Evolutionary conservation across 2,888 invertebrate species (phyloP).

Genomic region (Crocallis elinguaria): DNA sequence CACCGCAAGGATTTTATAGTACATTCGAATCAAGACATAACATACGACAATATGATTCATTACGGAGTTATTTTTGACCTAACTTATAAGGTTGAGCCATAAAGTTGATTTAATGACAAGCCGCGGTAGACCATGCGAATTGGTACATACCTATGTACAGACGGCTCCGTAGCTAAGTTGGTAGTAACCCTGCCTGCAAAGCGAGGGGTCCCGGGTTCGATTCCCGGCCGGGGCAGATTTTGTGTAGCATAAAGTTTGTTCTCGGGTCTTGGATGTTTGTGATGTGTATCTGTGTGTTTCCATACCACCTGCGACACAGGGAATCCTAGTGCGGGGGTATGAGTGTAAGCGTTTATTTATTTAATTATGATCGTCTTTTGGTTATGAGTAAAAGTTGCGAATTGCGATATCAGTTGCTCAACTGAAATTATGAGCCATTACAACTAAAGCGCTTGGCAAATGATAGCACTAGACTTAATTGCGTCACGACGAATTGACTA

Average conservation of each 20-base stretch:
- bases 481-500: no score
- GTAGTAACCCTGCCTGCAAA: no score
- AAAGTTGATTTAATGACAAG: slow-evolving; percentile 11
- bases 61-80: slow-evolving; percentile 14
- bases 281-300: no score
- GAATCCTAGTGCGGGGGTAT: no score
- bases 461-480: neutral
- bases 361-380: neutral
- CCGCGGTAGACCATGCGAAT: slow-evolving; percentile 18
- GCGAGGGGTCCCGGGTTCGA: no score
- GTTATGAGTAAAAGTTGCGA: slow-evolving; percentile 4
- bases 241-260: no score
- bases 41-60: slow-evolving; percentile 11
- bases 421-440: neutral
- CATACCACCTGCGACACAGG: no score
- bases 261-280: no score
- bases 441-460: neutral
- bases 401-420: neutral
- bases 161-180: no score
- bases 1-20: slow-evolving; percentile 1
- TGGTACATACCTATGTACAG: neutral
- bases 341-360: no score
- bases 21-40: slow-evolving; percentile 7
- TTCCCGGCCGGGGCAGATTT: no score
- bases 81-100: slow-evolving; percentile 15